These are phyloP conservation scores for Myocastor coypus DNA, from an alignment of 2,113 vertebrate genomes.

Conservation along the genomic window DNA sequence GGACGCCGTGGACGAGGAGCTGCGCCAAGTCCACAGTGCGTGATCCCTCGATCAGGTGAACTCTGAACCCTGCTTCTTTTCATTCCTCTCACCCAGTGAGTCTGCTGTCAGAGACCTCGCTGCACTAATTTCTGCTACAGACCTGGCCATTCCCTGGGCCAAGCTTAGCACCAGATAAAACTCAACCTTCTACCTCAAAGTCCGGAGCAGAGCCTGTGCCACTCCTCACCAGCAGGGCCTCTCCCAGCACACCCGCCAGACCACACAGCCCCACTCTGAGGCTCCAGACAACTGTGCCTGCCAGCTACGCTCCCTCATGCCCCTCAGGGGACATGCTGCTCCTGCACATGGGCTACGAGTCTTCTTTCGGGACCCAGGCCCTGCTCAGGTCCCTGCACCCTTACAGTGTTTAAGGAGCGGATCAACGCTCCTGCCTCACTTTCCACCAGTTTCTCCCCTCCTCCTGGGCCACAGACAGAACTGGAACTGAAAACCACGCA, in stretches of 20 bases:
- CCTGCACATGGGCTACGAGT: not conserved
- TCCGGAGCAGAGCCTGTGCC: not conserved
- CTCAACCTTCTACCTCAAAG: not conserved
- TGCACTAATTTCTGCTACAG: not conserved
- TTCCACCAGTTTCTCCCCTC: not conserved
- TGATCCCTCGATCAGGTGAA: not conserved
- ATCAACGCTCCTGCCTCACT: not conserved
- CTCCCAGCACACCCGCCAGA: not conserved
- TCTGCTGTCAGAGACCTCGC: not conserved
- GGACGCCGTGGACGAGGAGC: not conserved
- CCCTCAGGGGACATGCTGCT: not conserved
- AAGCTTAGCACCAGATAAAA: not conserved
- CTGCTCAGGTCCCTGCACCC: fast-evolving
- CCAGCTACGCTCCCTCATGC: not conserved
- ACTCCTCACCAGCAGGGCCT: not conserved
- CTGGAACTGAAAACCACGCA: fast-evolving
- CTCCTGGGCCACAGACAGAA: not conserved
- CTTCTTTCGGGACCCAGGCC: not conserved
- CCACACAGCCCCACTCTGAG: not conserved
- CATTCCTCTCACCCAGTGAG: not conserved
- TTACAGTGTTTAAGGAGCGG: fast-evolving
- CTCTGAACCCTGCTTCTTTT: not conserved
- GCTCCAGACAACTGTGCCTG: not conserved
- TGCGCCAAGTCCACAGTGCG: not conserved
- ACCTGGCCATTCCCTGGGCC: not conserved